Conservation (phyloP, 2,888 invertebrate species). For the Dasypogon diadema region DNA sequence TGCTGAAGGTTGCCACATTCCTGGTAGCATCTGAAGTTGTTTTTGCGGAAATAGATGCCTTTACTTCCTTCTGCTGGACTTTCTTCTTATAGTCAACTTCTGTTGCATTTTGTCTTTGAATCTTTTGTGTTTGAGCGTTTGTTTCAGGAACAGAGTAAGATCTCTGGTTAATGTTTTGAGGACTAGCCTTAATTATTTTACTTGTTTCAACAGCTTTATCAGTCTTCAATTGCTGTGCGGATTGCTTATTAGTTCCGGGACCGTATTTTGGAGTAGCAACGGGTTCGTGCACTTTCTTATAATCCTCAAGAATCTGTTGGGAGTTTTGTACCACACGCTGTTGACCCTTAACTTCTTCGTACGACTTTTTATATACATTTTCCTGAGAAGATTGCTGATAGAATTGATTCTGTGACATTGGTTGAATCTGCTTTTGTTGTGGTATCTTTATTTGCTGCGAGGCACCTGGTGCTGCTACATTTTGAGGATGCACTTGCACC, state of each 20-base stretch:
- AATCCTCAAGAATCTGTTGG: background rate
- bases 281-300: background rate
- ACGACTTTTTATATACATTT: no score
- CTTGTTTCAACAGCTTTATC: background rate
- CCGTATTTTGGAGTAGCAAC: background rate
- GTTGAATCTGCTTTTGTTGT: background rate
- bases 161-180: background rate
- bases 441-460: background rate
- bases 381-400: background rate
- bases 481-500: background rate
- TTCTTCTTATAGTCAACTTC: constrained; percentile 6
- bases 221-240: background rate
- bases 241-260: background rate
- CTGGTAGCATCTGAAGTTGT: constrained; percentile 25
- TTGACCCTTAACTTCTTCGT: no score
- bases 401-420: background rate
- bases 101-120: background rate
- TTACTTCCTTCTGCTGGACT: constrained; percentile 4
- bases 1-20: background rate
- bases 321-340: background rate
- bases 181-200: background rate
- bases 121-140: background rate
- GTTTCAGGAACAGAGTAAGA: background rate
- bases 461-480: background rate
- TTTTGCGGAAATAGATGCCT: background rate